A percentile compares a stretch with the other conserved stretches of the same genome.
These are phyloP conservation scores for Xestoiulus laeticollis DNA, from an alignment of 2,888 invertebrate species.

Conservation along the genomic window DNA sequence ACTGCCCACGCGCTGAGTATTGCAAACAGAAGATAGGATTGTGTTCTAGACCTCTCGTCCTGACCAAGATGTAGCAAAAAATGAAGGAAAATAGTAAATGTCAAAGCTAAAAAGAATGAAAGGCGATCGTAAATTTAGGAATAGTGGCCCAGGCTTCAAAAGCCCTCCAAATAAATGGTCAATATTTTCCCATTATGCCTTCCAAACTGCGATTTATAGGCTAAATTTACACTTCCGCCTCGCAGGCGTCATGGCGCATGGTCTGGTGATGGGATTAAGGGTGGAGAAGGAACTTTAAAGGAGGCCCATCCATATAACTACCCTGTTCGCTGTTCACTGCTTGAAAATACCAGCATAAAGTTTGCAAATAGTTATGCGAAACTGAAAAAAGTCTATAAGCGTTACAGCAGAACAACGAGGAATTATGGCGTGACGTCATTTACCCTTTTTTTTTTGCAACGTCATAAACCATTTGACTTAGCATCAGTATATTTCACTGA, in stretches of 20 bases:
- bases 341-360: not conserved
- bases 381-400: not conserved
- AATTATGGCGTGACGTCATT: not conserved
- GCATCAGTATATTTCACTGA: too few relatives aligned
- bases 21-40: not conserved
- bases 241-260: constrained; percentile 11
- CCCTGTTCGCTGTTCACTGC: not conserved
- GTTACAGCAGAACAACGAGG: not conserved
- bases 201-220: constrained; percentile 43
- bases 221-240: not conserved
- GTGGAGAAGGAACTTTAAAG: not conserved
- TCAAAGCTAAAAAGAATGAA: constrained; percentile 18
- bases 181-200: constrained; percentile 45
- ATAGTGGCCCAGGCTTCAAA: constrained; percentile 22
- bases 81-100: not conserved
- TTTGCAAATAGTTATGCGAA: not conserved
- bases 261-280: not conserved
- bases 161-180: constrained; percentile 21
- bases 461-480: too few relatives aligned
- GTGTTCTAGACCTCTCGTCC: not conserved
- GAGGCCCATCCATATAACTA: not conserved
- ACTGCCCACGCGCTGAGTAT: not conserved
- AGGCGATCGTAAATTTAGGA: constrained; percentile 12
- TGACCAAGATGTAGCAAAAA: constrained; percentile 20
- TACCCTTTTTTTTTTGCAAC: not conserved